Evolutionary conservation across 2,888 invertebrate genomes (phyloP).

Genomic region (Ditula angustiorana): DNA sequence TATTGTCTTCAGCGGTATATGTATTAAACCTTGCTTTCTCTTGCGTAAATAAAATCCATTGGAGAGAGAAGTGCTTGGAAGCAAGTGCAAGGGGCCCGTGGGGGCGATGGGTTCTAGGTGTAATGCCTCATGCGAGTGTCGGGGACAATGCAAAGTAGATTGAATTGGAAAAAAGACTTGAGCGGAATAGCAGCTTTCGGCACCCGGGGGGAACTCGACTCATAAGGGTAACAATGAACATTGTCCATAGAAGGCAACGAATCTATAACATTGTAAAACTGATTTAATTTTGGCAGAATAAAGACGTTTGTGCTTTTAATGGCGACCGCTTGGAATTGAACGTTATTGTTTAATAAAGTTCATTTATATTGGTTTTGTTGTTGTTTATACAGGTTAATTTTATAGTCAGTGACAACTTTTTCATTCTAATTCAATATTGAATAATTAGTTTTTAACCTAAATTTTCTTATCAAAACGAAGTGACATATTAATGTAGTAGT

Average conservation of each 20-base stretch:
- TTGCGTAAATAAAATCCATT: constrained; percentile 85
- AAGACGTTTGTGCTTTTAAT: background rate
- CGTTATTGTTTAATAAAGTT: background rate
- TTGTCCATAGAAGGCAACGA: constrained; percentile 62
- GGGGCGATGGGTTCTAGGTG: constrained; percentile 71
- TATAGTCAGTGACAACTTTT: too few species aligned
- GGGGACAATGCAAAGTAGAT: constrained; percentile 85
- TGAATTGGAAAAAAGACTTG: constrained; percentile 84
- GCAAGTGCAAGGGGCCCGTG: constrained; percentile 68
- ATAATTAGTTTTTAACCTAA: too few species aligned
- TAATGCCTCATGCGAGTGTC: constrained; percentile 83
- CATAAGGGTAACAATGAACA: constrained; percentile 75
- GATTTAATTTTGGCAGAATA: constrained; percentile 45
- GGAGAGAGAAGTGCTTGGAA: constrained; percentile 75
- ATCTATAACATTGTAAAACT: constrained; percentile 51
- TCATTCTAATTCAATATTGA: too few species aligned
- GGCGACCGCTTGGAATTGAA: background rate
- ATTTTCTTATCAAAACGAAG: too few species aligned
- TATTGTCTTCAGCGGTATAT: constrained; percentile 83
- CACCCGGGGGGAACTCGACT: constrained; percentile 66
- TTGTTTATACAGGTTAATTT: too few species aligned
- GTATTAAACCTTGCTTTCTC: constrained; percentile 84
- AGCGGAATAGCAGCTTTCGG: constrained; percentile 76
- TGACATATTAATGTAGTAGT: too few species aligned
- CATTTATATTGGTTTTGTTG: too few species aligned